These are phyloP conservation scores for Eulemur macaco DNA, from an alignment of 2,113 vertebrate species.

Conservation along the genomic window DNA sequence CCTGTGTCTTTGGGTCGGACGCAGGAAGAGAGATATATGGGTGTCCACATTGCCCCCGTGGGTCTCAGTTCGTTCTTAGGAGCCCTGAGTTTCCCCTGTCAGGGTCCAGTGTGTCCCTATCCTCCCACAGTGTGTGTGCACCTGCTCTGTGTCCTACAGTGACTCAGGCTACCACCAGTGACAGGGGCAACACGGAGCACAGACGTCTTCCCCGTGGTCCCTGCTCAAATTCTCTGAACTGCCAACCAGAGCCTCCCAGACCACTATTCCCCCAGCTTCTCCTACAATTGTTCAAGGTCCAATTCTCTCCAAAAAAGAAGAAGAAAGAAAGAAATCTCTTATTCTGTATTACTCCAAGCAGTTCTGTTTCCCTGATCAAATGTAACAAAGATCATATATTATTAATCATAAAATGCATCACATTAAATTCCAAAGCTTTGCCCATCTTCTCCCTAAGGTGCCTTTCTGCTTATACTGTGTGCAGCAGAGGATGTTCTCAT, in stretches of 20 bases:
- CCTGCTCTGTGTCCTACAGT: no score
- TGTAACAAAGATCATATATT: not conserved
- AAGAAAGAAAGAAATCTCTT: not conserved
- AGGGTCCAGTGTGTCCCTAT: not conserved
- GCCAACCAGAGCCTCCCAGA: not conserved
- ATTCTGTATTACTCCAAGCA: not conserved
- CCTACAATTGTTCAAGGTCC: not conserved
- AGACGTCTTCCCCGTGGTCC: not conserved
- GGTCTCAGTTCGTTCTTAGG: no score
- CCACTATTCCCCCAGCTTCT: not conserved
- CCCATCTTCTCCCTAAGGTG: not conserved
- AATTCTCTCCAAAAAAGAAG: not conserved
- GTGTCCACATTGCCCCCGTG: fast-evolving
- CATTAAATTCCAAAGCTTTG: not conserved
- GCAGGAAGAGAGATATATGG: not conserved
- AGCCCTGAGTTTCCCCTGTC: not conserved
- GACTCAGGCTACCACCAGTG: not conserved
- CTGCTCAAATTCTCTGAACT: not conserved
- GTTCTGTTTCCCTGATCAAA: not conserved
- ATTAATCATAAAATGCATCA: not conserved
- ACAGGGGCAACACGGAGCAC: not conserved
- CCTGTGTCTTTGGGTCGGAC: not conserved
- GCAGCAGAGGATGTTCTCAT: not conserved
- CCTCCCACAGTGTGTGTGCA: no score
- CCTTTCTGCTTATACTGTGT: not conserved